Evolutionary conservation across 2,113 vertebrate species (phyloP).

Genomic region (Oncorhynchus kisutch): DNA sequence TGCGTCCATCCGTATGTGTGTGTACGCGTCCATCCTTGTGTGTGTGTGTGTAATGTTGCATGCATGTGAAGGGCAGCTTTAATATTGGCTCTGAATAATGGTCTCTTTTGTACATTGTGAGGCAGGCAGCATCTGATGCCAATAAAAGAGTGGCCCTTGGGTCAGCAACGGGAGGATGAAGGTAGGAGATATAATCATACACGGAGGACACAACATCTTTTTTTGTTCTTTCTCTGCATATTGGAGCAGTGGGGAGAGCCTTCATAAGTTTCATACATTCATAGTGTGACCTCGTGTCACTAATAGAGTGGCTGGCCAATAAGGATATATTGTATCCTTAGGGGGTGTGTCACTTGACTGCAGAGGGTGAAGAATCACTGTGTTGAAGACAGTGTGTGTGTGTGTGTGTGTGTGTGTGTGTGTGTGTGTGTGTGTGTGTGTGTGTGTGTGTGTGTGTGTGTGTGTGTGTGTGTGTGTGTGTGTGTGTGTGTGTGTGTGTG

Average conservation of each 20-base stretch:
- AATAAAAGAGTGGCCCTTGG: conserved; percentile 79
- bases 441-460: background rate
- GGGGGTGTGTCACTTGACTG: conserved; percentile 65
- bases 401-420: background rate
- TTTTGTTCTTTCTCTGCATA: conserved; percentile 79
- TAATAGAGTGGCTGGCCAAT: conserved; percentile 80
- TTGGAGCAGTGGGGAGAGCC: conserved; percentile 68
- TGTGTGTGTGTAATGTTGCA: conserved; percentile 49
- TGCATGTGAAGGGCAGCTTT: conserved; percentile 68
- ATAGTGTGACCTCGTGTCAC: conserved; percentile 82
- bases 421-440: too few species aligned
- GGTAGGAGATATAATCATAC: conserved; percentile 82
- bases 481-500: conserved; percentile 41
- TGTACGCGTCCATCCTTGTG: conserved; percentile 15
- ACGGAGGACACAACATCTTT: conserved; percentile 79
- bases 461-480: conserved; percentile 42
- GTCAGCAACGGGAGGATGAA: conserved; percentile 76
- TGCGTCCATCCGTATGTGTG: conserved; percentile 15
- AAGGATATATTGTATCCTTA: conserved; percentile 83
- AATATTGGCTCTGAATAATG: conserved; percentile 77
- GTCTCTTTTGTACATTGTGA: conserved; percentile 81
- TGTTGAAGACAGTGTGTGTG: conserved; percentile 55
- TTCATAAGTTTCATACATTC: conserved; percentile 83
- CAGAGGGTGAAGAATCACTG: conserved; percentile 51
- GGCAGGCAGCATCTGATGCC: conserved; percentile 80